phyloP scores from a whole-genome alignment of 2,113 vertebrate species.

The Toxotes chatareus region DNA sequence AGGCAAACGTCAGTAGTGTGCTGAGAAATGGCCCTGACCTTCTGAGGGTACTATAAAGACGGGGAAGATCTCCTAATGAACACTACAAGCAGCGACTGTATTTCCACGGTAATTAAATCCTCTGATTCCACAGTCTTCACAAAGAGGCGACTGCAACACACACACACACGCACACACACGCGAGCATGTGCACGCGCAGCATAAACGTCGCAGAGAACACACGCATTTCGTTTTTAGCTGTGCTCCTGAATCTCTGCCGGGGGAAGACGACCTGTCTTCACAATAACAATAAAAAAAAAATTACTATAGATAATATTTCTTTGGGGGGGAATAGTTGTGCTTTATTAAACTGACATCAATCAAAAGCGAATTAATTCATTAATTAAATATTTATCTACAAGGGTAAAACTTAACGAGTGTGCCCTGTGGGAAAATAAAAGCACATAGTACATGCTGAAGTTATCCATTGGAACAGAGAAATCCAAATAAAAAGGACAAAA shows the following conservation, averaged over 20 bases:
- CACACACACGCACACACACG: neutral
- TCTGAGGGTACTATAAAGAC: neutral
- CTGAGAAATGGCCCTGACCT: conserved; percentile 21
- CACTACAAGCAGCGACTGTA: neutral
- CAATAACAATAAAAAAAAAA: too few species aligned
- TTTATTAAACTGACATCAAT: neutral
- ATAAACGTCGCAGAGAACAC: too few species aligned
- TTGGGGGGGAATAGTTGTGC: too few species aligned
- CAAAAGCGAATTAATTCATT: neutral
- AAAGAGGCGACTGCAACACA: too few species aligned
- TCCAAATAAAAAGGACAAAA: neutral
- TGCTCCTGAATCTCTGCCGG: neutral
- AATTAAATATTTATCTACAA: neutral
- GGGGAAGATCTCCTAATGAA: neutral
- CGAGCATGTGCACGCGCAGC: too few species aligned
- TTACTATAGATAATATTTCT: too few species aligned
- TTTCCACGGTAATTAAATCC: neutral
- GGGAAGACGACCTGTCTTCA: neutral
- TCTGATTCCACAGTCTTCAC: neutral
- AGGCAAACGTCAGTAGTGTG: neutral
- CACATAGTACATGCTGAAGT: neutral
- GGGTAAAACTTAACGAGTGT: neutral
- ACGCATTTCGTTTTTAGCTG: neutral
- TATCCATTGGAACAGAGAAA: neutral
- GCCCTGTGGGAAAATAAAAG: neutral